phyloP scores from a whole-genome alignment of 2,797 vertebrate genomes.

The Xenopus petersii region DNA sequence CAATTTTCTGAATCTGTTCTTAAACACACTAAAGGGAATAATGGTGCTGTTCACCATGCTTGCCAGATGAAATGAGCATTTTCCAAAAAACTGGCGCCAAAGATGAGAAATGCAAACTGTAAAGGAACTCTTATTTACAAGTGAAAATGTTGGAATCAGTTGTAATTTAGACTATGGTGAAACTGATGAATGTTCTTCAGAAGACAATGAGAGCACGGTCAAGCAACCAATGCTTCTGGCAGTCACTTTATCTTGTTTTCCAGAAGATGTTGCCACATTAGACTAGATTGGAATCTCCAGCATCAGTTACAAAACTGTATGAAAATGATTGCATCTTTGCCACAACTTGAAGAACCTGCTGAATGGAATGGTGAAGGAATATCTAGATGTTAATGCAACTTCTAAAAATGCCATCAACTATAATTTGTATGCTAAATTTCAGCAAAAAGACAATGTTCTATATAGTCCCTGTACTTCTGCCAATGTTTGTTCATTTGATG shows the following conservation, averaged over 20 bases:
- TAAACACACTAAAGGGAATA: not conserved
- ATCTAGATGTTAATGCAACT: not conserved
- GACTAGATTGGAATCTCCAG: no score
- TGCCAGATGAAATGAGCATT: not conserved
- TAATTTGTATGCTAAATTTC: not conserved
- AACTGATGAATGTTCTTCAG: conserved; percentile 1
- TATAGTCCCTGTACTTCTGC: not conserved
- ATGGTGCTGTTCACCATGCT: conserved; percentile 30
- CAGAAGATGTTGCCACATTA: not conserved
- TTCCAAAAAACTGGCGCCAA: not conserved
- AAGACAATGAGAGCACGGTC: conserved; percentile 27
- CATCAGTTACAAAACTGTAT: no score
- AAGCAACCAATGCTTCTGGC: conserved; percentile 7
- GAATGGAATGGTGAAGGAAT: no score
- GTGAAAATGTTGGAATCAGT: not conserved
- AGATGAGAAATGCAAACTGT: not conserved
- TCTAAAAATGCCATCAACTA: not conserved
- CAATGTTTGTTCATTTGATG: not conserved
- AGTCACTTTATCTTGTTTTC: not conserved
- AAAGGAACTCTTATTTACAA: no score
- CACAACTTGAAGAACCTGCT: no score
- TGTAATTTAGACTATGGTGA: not conserved
- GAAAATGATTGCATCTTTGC: no score
- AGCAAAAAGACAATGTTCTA: not conserved
- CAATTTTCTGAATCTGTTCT: not conserved